A percentile compares a stretch with the other conserved stretches of the same genome.
Conservation (phyloP, 2,888 invertebrate species). For the Alviniconcha strummeri region DNA sequence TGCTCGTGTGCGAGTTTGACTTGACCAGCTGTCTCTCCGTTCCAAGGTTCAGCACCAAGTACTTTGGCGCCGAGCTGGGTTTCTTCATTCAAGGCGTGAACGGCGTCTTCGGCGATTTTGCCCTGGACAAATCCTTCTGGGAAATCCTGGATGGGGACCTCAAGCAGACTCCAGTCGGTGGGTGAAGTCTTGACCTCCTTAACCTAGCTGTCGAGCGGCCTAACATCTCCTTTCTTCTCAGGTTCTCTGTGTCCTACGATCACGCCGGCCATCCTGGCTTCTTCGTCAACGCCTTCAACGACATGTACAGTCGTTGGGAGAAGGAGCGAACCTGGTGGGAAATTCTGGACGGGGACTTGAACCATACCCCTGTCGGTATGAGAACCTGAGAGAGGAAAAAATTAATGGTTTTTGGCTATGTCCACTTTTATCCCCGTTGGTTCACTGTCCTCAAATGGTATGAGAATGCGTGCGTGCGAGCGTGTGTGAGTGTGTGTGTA, state of each 20-base stretch:
- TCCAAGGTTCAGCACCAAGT: neutral
- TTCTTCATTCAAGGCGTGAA: constrained; percentile 11
- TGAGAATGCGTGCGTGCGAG: neutral
- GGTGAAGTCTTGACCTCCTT: neutral
- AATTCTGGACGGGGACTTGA: constrained; percentile 27
- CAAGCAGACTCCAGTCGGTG: neutral
- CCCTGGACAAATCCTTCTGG: constrained; percentile 4
- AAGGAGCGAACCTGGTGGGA: constrained; percentile 27
- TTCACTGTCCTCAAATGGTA: too few relatives aligned
- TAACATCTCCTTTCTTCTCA: neutral
- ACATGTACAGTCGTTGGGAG: constrained; percentile 13
- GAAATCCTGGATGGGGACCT: neutral
- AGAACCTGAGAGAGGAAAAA: too few relatives aligned
- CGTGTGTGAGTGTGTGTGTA: neutral
- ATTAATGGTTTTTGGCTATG: too few relatives aligned
- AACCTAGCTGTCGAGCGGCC: too few relatives aligned
- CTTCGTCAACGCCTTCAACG: constrained; percentile 26
- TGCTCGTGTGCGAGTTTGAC: too few relatives aligned
- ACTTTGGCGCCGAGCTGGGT: neutral
- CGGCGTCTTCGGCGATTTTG: neutral
- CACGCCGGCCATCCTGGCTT: constrained; percentile 27
- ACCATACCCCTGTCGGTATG: constrained; percentile 30
- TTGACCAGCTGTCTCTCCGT: too few relatives aligned
- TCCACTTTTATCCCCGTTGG: too few relatives aligned
- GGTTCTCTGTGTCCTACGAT: constrained; percentile 27